Base-by-base conservation (phyloP, 2,113 vertebrate genomes). In the Myrmecobius fasciatus region DNA sequence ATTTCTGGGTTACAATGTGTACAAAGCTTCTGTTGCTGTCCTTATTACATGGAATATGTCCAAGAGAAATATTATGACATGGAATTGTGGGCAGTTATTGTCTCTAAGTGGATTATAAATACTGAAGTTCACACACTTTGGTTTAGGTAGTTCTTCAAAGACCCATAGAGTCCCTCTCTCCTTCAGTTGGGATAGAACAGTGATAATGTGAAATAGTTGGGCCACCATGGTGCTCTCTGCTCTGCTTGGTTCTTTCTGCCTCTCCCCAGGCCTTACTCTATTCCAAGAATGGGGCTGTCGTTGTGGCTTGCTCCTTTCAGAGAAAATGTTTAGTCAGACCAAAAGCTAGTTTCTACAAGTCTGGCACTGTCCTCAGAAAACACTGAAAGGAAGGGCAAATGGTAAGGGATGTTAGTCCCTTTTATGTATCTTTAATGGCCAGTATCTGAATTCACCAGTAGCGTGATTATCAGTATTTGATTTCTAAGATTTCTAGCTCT, bases 321-420 rank as follows among this genome's bases (percentile, higher is more conserved):
- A 96, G 97, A 96, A 97, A 96, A 95, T 9, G 94, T 97, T 98
- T 96, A 97, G 96, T 98, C 97, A 98, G 97, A 97, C 94, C 89
- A 94, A 94, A 67, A 90, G 96, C 97, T 92, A 97, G 97, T 97
- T 31, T 25, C 94, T 96, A 96, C 97, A 97, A 97, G 97, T 91
- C 97, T 88, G 52, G 22, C 91, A 90, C 94, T 67, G 96, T 96
- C 96, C 96, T 96, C 94, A 97, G 97, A 97, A 97, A 97, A 97
- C 96, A 91, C 91, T 95, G 91, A 28, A 75, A 95, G 91, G 51
- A 95, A 95, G 93, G 94, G 94, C 96, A 47, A 4, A 60, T 6
- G 92, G 89, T 93, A 92, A 89, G 36, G 47, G 91, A 83, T 90
- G 91, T 92, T 91, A 95, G 52, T 46, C 14, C 48, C 53, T 94